These are phyloP conservation scores for Selene dorsalis DNA, from an alignment of 2,797 vertebrate genomes.

Conservation along the genomic window DNA sequence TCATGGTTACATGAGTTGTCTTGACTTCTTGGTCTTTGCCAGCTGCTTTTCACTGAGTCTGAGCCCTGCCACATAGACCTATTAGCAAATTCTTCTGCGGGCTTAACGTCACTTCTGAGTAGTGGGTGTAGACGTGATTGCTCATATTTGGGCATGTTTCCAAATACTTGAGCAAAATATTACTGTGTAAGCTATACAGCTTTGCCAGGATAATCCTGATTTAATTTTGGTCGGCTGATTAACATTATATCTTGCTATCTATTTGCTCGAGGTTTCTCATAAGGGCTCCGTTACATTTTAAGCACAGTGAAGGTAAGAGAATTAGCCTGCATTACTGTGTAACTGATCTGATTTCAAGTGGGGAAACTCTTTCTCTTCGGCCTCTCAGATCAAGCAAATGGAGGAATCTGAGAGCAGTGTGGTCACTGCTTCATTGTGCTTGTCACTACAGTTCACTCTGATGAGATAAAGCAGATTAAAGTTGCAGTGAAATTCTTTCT, in stretches of 20 bases:
- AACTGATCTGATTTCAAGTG: conserved; percentile 73
- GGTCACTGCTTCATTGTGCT: conserved; percentile 38
- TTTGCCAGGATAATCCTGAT: conserved; percentile 77
- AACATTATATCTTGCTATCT: conserved; percentile 71
- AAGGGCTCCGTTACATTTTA: conserved; percentile 67
- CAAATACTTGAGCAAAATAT: conserved; percentile 75
- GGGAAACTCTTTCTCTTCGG: conserved; percentile 29
- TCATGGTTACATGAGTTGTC: conserved; percentile 74
- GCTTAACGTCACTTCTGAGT: conserved; percentile 80
- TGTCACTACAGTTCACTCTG: conserved; percentile 31
- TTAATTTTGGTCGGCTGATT: conserved; percentile 79
- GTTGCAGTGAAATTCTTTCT: conserved; percentile 38
- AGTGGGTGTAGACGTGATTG: conserved; percentile 65
- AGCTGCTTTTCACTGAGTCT: conserved; percentile 65
- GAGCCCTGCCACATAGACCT: conserved; percentile 73
- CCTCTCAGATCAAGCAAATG: conserved; percentile 33
- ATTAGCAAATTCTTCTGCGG: conserved; percentile 80
- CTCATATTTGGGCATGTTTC: conserved; percentile 76
- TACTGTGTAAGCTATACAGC: conserved; percentile 53
- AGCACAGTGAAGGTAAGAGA: conserved; percentile 55
- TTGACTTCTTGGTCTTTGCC: conserved; percentile 71
- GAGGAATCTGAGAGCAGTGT: conserved; percentile 31
- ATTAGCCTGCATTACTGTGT: conserved; percentile 61
- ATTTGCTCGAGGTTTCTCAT: conserved; percentile 67
- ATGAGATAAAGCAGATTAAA: conserved; percentile 50